phyloP scores from a whole-genome alignment of 2,888 invertebrate genomes.

The Tenthredo amoena region DNA sequence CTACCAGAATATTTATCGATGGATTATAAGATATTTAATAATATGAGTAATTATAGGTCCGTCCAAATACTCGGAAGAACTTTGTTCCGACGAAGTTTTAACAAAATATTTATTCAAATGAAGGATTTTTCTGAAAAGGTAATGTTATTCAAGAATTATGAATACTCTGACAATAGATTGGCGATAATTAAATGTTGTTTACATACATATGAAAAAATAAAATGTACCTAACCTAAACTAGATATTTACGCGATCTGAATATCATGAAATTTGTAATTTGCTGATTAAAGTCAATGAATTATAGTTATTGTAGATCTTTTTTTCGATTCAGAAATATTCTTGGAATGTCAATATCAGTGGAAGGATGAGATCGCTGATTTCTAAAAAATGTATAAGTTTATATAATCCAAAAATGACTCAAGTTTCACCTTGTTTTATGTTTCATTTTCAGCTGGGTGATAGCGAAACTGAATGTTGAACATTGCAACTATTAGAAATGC shows the following conservation, averaged over 20 bases:
- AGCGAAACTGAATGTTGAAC: neutral
- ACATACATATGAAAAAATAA: neutral
- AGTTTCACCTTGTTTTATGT: neutral
- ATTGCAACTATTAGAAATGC: neutral
- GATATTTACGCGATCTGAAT: too few relatives aligned
- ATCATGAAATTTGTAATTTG: neutral
- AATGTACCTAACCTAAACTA: neutral
- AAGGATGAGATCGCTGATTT: neutral
- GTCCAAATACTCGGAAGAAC: neutral
- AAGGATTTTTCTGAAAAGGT: neutral
- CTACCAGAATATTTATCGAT: neutral
- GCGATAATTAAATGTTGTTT: neutral
- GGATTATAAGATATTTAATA: neutral
- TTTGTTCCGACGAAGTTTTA: neutral
- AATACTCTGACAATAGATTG: neutral
- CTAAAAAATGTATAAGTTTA: neutral
- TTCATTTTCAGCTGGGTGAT: slow-evolving; percentile 12
- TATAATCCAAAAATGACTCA: neutral
- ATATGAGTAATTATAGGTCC: neutral
- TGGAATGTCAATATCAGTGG: neutral
- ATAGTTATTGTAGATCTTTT: neutral
- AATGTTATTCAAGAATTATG: neutral
- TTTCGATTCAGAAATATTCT: neutral
- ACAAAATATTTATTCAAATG: neutral
- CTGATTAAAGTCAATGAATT: neutral